Base-by-base conservation (phyloP, 2,113 vertebrate species). In the Chloropsis hardwickii region DNA sequence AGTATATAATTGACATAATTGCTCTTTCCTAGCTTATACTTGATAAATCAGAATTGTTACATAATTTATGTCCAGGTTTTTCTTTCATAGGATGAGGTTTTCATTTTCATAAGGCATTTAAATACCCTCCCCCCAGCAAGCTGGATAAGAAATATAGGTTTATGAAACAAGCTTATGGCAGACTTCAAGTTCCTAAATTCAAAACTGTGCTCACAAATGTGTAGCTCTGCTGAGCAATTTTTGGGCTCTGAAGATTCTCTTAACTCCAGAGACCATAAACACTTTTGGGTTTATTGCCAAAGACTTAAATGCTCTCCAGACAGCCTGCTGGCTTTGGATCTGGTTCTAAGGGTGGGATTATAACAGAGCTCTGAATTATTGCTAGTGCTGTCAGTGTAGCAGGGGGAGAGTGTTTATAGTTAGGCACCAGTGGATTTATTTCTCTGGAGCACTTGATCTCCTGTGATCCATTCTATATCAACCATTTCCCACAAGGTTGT, bases 161-260 rank as follows among this genome's bases (percentile, higher is more conserved):
- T 70, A 64, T 20, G 14, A 90, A 54, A 35, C 12, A 37, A 57
- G 17, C 53, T 50, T 50, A 80, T 5, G 18, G 42, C 21, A 92
- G 22, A 73, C 66, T 70, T 54, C 35, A 25, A 3, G 21, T 85
- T 70, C 27, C 48, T 84, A 50, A 77, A 65, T 72, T 88, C 35
- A 79, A 86, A 85, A 85, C 18, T 54, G 12, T 67, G 39, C 67
- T 69, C 10, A 45, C 13, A 44, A 76, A 80, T 8, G 15, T 71
- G 19, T 0, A 0, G 48, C 47, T 69, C 54, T 53, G 58, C 27
- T 61, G 58, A 62, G 25, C n/a, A 81, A 19, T 3, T 40, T 24
- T 23, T 74, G 25, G 18, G 29, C 29, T 42, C n/a, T 35, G 61
- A 60, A 66, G 56, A 53, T 19, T 50, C 29, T 62, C 20, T 39